phyloP scores from a whole-genome alignment of 2,797 vertebrate species.

The Pseudomugil tenellus region DNA sequence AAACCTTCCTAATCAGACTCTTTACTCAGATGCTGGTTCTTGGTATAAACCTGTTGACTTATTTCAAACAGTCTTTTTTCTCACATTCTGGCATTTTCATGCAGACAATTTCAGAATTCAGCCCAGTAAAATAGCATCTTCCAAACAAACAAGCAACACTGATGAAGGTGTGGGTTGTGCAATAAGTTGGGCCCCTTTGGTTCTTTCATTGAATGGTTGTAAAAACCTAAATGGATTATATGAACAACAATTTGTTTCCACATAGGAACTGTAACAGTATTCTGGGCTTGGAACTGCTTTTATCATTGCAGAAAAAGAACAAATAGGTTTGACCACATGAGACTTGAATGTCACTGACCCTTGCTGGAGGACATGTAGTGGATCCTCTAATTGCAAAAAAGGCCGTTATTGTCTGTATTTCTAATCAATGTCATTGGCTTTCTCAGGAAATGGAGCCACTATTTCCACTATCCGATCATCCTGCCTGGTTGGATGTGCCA shows the following conservation, averaged over 20 bases:
- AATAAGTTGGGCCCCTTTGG: too few relatives aligned
- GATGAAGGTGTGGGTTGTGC: background rate
- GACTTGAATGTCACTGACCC: background rate
- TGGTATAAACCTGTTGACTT: background rate
- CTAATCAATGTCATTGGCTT: slow-evolving; percentile 32
- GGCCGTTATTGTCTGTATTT: background rate
- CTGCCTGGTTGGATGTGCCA: slow-evolving; percentile 97
- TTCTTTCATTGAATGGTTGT: background rate
- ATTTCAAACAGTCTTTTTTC: background rate
- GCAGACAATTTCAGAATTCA: background rate
- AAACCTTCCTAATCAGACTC: background rate
- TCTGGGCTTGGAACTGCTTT: background rate
- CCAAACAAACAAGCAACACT: background rate
- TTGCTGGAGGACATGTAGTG: background rate
- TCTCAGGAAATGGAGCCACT: slow-evolving; percentile 91
- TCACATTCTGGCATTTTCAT: background rate
- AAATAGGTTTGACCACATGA: background rate
- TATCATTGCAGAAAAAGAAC: background rate
- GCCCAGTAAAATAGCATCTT: background rate
- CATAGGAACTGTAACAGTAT: background rate
- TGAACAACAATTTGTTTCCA: background rate
- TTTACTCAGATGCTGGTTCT: background rate
- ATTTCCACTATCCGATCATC: slow-evolving; percentile 98
- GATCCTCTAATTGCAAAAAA: background rate
- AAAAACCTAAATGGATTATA: background rate